These are phyloP conservation scores for Enteromius argenteus DNA, from an alignment of 2,797 vertebrate genomes.

Conservation along the genomic window DNA sequence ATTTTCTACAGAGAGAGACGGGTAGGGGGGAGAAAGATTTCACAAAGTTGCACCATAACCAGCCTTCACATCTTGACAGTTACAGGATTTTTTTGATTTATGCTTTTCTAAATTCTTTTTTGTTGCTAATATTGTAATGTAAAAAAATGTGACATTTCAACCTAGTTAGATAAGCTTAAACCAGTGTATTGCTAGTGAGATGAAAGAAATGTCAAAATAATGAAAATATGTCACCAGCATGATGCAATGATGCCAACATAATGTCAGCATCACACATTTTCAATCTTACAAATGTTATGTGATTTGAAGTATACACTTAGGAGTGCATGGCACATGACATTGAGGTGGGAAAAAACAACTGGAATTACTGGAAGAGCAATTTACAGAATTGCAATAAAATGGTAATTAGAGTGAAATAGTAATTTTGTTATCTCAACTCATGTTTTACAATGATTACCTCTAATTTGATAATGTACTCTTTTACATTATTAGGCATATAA, in stretches of 20 bases:
- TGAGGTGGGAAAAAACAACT: not conserved
- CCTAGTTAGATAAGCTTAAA: not conserved
- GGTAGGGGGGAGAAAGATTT: conserved; percentile 6
- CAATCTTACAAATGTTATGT: not conserved
- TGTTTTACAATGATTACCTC: not conserved
- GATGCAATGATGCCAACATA: conserved; percentile 8
- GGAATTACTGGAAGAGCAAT: not conserved
- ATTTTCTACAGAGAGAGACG: conserved; percentile 80
- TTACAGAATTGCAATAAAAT: not conserved
- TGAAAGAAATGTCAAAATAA: conserved; percentile 13
- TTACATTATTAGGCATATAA: not conserved
- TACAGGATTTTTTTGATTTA: not conserved
- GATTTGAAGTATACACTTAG: not conserved
- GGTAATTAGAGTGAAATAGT: not conserved
- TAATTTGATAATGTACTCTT: not conserved
- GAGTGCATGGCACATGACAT: not conserved
- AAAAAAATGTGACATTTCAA: not conserved
- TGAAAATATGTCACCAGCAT: not conserved
- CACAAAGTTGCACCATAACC: conserved; percentile 19
- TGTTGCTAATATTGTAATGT: not conserved
- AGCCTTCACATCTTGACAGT: not conserved
- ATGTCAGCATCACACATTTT: not conserved
- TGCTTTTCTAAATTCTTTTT: not conserved
- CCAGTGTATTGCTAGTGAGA: not conserved
- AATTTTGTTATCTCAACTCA: not conserved